These are phyloP conservation scores for Turnix velox DNA, from an alignment of 2,113 vertebrate species.

Conservation along the genomic window DNA sequence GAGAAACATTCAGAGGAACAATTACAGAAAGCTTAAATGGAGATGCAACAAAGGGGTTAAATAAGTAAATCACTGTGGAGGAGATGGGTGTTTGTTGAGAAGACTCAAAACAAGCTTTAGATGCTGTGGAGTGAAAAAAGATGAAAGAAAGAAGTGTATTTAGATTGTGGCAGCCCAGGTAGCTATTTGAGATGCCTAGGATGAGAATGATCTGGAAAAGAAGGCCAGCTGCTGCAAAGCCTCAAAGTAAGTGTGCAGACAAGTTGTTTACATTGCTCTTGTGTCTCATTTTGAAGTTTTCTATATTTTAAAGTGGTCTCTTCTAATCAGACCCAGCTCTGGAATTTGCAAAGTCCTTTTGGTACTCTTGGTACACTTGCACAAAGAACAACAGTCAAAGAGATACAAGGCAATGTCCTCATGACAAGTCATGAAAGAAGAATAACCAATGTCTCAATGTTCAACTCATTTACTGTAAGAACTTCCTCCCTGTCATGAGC, in stretches of 20 bases:
- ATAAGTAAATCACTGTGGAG: neutral
- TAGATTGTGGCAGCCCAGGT: neutral
- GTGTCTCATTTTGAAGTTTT: neutral
- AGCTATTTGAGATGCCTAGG: neutral
- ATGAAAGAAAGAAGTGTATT: neutral
- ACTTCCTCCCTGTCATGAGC: neutral
- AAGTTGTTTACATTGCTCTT: neutral
- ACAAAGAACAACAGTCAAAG: neutral
- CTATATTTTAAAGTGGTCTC: neutral
- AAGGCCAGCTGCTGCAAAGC: neutral
- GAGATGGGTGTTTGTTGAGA: neutral
- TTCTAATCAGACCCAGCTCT: neutral
- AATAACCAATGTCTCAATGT: neutral
- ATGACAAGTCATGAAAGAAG: neutral
- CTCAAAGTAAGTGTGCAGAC: accelerated
- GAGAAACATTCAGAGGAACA: neutral
- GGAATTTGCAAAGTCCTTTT: neutral
- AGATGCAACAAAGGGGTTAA: neutral
- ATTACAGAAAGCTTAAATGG: neutral
- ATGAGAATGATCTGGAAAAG: neutral
- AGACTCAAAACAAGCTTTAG: neutral
- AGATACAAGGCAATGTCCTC: neutral
- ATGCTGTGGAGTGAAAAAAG: neutral
- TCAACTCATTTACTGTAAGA: neutral
- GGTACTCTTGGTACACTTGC: neutral